phyloP scores from a whole-genome alignment of 2,797 vertebrate genomes.

The Karalla daura region DNA sequence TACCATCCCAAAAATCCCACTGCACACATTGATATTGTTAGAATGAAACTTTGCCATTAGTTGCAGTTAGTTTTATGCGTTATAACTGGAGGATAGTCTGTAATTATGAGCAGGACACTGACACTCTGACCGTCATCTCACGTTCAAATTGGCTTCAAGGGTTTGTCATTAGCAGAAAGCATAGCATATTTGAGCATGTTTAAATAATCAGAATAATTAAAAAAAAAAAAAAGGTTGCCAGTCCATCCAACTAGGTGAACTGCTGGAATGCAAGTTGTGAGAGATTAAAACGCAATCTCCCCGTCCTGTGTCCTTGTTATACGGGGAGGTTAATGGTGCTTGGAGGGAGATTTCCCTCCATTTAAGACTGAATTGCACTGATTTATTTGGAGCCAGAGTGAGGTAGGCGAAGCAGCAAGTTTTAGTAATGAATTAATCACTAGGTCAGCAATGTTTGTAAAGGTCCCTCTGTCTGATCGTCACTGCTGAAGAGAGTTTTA shows the following conservation, averaged over 20 bases:
- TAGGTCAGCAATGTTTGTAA: constrained; percentile 46
- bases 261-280: constrained; percentile 51
- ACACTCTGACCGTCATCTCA: not conserved
- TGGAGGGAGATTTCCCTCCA: constrained; percentile 63
- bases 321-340: constrained; percentile 80
- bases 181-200: constrained; percentile 7
- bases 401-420: constrained; percentile 66
- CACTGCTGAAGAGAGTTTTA: not conserved
- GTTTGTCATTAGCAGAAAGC: not conserved
- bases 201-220: constrained; percentile 37
- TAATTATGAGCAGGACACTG: not conserved
- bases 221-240: constrained; percentile 40
- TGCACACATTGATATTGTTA: not conserved
- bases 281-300: constrained; percentile 71
- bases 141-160: not conserved
- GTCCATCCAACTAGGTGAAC: constrained; percentile 52
- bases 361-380: constrained; percentile 70
- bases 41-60: constrained; percentile 10
- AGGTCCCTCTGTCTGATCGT: constrained; percentile 2
- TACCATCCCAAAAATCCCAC: constrained; percentile 23
- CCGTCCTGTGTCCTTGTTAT: constrained; percentile 70
- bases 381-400: constrained; percentile 71
- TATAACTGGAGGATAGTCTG: not conserved
- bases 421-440: constrained; percentile 67
- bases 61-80: not conserved